These are phyloP conservation scores for Kuschelorhynchus macadamiae DNA, from an alignment of 2,888 invertebrate species.

Conservation along the genomic window DNA sequence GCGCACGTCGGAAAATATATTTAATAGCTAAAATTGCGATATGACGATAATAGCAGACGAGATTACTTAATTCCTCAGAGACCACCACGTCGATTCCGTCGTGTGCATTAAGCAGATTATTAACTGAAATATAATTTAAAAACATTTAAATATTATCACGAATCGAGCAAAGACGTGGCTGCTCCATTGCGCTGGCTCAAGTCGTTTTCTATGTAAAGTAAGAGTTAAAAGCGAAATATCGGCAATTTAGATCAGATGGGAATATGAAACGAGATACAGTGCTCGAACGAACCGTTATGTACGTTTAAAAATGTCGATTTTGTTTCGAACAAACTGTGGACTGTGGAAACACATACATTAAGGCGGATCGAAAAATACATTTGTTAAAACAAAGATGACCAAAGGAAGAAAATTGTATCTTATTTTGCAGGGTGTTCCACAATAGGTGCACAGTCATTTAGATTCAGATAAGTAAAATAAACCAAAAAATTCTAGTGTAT, in stretches of 20 bases:
- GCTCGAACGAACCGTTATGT: too few relatives aligned
- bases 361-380: too few relatives aligned
- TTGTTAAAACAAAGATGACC: too few relatives aligned
- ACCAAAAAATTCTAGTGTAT: too few relatives aligned
- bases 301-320: too few relatives aligned
- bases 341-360: too few relatives aligned
- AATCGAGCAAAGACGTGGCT: conserved; percentile 18
- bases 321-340: too few relatives aligned
- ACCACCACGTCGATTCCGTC: conserved; percentile 24
- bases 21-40: conserved; percentile 6
- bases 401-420: too few relatives aligned
- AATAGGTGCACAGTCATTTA: too few relatives aligned
- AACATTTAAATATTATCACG: conserved; percentile 33
- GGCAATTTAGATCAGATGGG: background rate
- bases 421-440: too few relatives aligned
- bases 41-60: conserved; percentile 2
- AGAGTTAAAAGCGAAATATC: conserved; percentile 3
- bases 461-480: too few relatives aligned
- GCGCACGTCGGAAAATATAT: background rate
- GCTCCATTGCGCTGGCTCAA: conserved; percentile 3
- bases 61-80: conserved; percentile 16
- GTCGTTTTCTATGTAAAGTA: conserved; percentile 15
- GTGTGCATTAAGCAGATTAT: conserved; percentile 24
- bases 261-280: too few relatives aligned
- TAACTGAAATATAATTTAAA: conserved; percentile 30